A percentile compares a stretch with the other conserved stretches of the same genome.
Evolutionary conservation across 2,888 invertebrate genomes (phyloP).

Genomic region (Corythucha ciliata): DNA sequence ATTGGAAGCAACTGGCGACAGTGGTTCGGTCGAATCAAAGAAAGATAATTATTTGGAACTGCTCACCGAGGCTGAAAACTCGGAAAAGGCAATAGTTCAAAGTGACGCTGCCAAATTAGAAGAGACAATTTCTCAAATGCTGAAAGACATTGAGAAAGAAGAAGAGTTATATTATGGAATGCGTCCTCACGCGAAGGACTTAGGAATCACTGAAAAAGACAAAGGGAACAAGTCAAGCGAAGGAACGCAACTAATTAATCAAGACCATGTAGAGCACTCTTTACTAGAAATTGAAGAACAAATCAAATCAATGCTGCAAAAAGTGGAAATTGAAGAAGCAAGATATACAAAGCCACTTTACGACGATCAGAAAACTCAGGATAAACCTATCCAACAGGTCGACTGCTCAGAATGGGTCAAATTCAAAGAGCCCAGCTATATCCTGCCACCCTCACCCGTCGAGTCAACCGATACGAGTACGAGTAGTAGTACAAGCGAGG

Average conservation of each 20-base stretch:
- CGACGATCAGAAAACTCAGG: slow-evolving; percentile 12
- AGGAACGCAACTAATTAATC: background rate
- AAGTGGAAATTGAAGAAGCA: slow-evolving; percentile 27
- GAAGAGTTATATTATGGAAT: slow-evolving; percentile 27
- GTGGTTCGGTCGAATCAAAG: no score
- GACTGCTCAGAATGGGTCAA: slow-evolving; percentile 2
- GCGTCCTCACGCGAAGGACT: no score
- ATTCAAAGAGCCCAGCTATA: slow-evolving; percentile 19
- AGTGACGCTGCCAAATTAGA: no score
- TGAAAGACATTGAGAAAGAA: slow-evolving; percentile 27
- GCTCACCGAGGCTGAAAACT: no score
- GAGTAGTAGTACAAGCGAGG: slow-evolving; percentile 20
- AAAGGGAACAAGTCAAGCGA: no score
- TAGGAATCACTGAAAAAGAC: no score
- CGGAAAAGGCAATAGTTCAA: slow-evolving; percentile 14
- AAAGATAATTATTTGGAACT: no score
- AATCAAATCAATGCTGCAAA: slow-evolving; percentile 20
- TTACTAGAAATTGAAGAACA: slow-evolving; percentile 25
- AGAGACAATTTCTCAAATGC: slow-evolving; percentile 29
- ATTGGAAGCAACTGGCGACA: no score
- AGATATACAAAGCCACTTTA: slow-evolving; percentile 17
- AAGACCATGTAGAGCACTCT: slow-evolving; percentile 16
- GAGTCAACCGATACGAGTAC: no score
- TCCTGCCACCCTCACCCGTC: slow-evolving; percentile 19
- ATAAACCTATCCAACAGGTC: background rate